These are phyloP conservation scores for Leptura quadrifasciata DNA, from an alignment of 2,888 invertebrate genomes.

Conservation along the genomic window DNA sequence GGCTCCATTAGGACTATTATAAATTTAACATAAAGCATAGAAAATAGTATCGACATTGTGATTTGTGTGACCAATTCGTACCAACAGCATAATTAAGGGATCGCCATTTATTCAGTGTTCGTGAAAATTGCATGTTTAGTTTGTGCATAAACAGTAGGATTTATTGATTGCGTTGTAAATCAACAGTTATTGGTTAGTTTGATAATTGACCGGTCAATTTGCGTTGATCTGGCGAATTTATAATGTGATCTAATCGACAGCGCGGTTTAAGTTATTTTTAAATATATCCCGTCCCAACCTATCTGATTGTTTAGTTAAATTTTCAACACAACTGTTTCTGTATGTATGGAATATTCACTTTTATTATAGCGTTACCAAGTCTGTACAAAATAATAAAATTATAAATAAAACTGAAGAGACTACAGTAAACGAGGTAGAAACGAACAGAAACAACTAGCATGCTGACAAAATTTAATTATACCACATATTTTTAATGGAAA, in stretches of 20 bases:
- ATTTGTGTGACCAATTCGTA: conserved; percentile 43
- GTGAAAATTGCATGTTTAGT: conserved; percentile 38
- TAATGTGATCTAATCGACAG: neutral
- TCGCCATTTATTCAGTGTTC: conserved; percentile 34
- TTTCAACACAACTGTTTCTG: too few relatives aligned
- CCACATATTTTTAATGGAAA: too few relatives aligned
- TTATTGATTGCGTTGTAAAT: conserved; percentile 17
- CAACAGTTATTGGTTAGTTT: conserved; percentile 26
- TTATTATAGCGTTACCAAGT: too few relatives aligned
- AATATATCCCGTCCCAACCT: neutral
- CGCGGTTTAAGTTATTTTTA: neutral
- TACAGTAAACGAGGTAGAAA: too few relatives aligned
- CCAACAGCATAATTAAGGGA: conserved; percentile 38
- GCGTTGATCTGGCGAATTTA: conserved; percentile 16
- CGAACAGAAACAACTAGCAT: too few relatives aligned
- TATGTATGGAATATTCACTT: too few relatives aligned
- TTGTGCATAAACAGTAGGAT: conserved; percentile 24
- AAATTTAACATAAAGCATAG: conserved; percentile 44
- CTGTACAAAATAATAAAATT: too few relatives aligned
- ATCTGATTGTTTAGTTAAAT: too few relatives aligned
- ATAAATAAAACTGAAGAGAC: too few relatives aligned
- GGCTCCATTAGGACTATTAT: conserved; percentile 44
- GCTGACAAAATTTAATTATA: too few relatives aligned
- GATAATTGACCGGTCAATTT: conserved; percentile 27
- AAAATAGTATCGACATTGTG: conserved; percentile 45